phyloP scores from a whole-genome alignment of 30 jellyfish, hydroid and myxozoan genomes.

The Hydra vulgaris region DNA sequence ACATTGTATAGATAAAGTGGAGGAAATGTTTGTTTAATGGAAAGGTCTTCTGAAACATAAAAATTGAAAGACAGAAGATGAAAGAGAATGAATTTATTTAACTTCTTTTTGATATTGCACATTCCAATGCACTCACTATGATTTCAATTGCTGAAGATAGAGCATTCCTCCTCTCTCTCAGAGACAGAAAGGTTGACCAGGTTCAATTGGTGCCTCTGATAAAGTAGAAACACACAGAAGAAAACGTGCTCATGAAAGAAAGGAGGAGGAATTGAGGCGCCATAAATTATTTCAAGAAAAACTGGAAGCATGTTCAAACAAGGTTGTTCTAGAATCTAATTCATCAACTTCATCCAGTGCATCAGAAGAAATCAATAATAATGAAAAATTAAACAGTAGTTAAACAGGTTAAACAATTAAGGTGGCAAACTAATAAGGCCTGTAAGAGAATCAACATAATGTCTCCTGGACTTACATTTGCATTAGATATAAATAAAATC shows the following conservation, averaged over 20 bases:
- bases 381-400: not conserved
- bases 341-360: not conserved
- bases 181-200: not conserved
- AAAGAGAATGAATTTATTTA: not conserved
- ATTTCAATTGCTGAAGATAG: not conserved
- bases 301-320: not conserved
- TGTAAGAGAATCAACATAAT: not conserved
- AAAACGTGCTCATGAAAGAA: not conserved
- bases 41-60: not conserved
- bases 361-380: not conserved
- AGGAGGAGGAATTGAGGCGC: too few relatives aligned
- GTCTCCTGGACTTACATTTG: not conserved
- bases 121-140: not conserved
- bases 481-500: not conserved
- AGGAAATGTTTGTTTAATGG: not conserved
- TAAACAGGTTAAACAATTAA: not conserved
- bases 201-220: not conserved
- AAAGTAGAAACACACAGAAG: not conserved
- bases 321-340: not conserved
- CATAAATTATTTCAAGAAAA: not conserved
- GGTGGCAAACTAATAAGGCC: not conserved
- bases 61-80: not conserved
- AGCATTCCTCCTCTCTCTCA: not conserved
- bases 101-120: not conserved
- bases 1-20: not conserved